These are phyloP conservation scores for Ophraella communa DNA, from an alignment of 2,888 invertebrate genomes.

Conservation along the genomic window DNA sequence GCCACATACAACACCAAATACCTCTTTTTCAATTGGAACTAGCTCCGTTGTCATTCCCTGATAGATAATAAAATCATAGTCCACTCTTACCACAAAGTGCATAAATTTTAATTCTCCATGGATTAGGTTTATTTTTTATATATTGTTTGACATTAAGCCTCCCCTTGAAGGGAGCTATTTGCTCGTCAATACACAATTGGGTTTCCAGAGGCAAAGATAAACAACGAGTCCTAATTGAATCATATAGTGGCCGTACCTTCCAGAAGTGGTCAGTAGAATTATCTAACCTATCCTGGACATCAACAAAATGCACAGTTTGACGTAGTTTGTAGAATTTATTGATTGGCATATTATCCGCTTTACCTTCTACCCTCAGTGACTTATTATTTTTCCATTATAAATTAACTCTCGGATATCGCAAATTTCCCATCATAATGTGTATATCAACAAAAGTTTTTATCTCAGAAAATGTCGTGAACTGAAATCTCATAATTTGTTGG, in stretches of 20 bases:
- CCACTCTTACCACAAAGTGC: too few relatives aligned
- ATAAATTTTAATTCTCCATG: too few relatives aligned
- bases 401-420: too few relatives aligned
- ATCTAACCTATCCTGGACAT: neutral
- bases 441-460: neutral
- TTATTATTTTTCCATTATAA: too few relatives aligned
- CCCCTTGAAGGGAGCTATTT: neutral
- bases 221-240: slow-evolving; percentile 5
- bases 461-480: neutral
- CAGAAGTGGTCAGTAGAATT: neutral
- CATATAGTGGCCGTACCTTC: neutral
- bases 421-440: too few relatives aligned
- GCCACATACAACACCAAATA: too few relatives aligned
- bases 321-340: too few relatives aligned
- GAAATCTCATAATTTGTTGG: neutral
- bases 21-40: too few relatives aligned
- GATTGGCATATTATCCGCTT: neutral
- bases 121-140: too few relatives aligned
- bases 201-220: slow-evolving; percentile 1
- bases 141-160: neutral
- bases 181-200: neutral
- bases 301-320: too few relatives aligned
- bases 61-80: too few relatives aligned
- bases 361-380: neutral
- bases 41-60: too few relatives aligned